Evolutionary conservation across 2,797 vertebrate species (phyloP).

Genomic region (Sebastes minor): DNA sequence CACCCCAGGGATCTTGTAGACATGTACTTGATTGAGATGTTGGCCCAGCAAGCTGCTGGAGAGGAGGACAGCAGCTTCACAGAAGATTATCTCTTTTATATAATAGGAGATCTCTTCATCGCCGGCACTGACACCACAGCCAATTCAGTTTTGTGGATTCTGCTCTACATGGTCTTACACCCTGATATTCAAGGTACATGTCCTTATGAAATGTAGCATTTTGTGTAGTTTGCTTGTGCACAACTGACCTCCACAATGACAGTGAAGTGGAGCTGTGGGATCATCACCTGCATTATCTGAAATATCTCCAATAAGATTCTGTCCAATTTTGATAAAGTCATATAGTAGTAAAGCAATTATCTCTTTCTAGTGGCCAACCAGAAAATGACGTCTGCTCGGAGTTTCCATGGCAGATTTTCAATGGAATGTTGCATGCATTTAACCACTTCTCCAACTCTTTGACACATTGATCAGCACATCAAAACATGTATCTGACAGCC

Average conservation of each 20-base stretch:
- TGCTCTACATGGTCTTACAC: conserved; percentile 91
- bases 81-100: conserved; percentile 94
- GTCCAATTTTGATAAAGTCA: not conserved
- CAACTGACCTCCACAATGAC: not conserved
- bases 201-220: not conserved
- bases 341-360: not conserved
- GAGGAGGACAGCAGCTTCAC: conserved; percentile 85
- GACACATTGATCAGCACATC: not conserved
- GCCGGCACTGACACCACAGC: conserved; percentile 97
- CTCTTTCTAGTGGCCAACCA: not conserved
- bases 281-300: not conserved
- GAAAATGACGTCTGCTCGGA: not conserved
- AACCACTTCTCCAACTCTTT: not conserved
- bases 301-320: not conserved
- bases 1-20: conserved; percentile 93
- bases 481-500: not conserved
- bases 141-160: conserved; percentile 92
- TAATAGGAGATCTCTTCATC: conserved; percentile 94
- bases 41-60: conserved; percentile 65
- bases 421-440: not conserved
- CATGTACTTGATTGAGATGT: conserved; percentile 91
- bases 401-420: not conserved
- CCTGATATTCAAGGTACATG: conserved; percentile 89
- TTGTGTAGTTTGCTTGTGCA: not conserved
- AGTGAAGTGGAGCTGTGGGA: not conserved